These are phyloP conservation scores for Rattus norvegicus DNA, from an alignment of 2,113 vertebrate species.

Conservation along the genomic window GRCr8 NC_086023.1:135657501-135658000, in stretches of 20 bases:
- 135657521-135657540: constrained; percentile 26
- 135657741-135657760: background rate
- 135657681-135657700: background rate
- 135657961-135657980: background rate
- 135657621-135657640: constrained; percentile 10
- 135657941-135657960: background rate
- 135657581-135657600: constrained; percentile 39
- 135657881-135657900: background rate
- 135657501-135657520: constrained; percentile 4
- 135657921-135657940: background rate
- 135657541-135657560: constrained; percentile 41
- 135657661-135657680: constrained; percentile 45
- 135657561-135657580: background rate
- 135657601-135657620: constrained; percentile 25
- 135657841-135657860: background rate
- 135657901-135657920: background rate
- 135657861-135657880: background rate
- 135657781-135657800: background rate
- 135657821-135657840: background rate
- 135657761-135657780: background rate
- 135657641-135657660: constrained; percentile 39
- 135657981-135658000: background rate
- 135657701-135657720: background rate
- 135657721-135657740: background rate
- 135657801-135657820: background rate